Evolutionary conservation across 2,113 vertebrate species (phyloP).

Genomic region (Gymnorhina tibicen): DNA sequence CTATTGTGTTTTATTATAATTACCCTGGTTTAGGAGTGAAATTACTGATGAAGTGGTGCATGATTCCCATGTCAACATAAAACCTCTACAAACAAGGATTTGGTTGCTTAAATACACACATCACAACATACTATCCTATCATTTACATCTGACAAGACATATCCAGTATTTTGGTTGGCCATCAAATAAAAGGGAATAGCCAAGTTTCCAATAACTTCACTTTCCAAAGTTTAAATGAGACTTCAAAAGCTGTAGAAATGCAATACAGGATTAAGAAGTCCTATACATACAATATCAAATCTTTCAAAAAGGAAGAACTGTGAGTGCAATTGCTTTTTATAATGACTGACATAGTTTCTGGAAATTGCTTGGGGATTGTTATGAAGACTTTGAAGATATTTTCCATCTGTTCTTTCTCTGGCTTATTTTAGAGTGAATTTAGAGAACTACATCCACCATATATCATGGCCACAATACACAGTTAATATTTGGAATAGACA

Average conservation of each 20-base stretch:
- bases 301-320: slow-evolving; percentile 4
- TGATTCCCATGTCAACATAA: slow-evolving; percentile 62
- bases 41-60: slow-evolving; percentile 68
- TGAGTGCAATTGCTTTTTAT: slow-evolving; percentile 13
- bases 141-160: slow-evolving; percentile 59
- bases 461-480: not conserved
- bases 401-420: slow-evolving; percentile 45
- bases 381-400: slow-evolving; percentile 18
- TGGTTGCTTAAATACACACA: slow-evolving; percentile 61
- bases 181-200: not conserved
- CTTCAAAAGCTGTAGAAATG: slow-evolving; percentile 46
- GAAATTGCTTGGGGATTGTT: slow-evolving; percentile 24
- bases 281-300: slow-evolving; percentile 21
- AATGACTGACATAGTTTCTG: slow-evolving; percentile 26
- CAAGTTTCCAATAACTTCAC: slow-evolving; percentile 50
- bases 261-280: not conserved
- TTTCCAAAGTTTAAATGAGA: slow-evolving; percentile 38
- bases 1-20: slow-evolving; percentile 65
- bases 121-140: slow-evolving; percentile 46
- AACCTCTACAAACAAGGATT: slow-evolving; percentile 62
- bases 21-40: slow-evolving; percentile 46
- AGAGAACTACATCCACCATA: not conserved
- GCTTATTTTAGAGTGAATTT: not conserved
- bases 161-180: slow-evolving; percentile 58
- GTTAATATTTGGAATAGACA: not conserved